These are phyloP conservation scores for Drosophila buzzatii DNA, from an alignment of 2,888 invertebrate species.

Conservation along the genomic window DNA sequence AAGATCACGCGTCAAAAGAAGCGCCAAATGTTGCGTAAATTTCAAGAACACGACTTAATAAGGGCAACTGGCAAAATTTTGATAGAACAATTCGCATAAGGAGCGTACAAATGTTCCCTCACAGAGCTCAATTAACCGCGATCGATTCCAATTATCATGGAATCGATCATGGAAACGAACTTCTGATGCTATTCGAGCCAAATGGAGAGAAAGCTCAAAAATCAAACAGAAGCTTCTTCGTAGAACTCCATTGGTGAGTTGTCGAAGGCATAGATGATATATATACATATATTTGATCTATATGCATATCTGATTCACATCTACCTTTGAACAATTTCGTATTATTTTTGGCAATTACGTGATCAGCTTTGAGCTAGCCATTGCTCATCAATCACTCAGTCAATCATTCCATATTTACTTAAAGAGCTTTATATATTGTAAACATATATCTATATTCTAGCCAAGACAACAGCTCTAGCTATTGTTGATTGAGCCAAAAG, in stretches of 20 bases:
- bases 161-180: neutral
- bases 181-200: neutral
- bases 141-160: slow-evolving; percentile 8
- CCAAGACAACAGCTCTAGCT: too few relatives aligned
- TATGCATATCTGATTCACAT: neutral
- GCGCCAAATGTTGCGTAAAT: slow-evolving; percentile 81
- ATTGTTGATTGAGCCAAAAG: too few relatives aligned
- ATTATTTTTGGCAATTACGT: too few relatives aligned
- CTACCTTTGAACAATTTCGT: neutral
- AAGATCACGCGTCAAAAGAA: slow-evolving; percentile 70
- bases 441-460: too few relatives aligned
- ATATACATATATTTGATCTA: neutral
- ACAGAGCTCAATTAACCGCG: slow-evolving; percentile 9
- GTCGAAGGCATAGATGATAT: neutral
- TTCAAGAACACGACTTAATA: slow-evolving; percentile 70
- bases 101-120: slow-evolving; percentile 32
- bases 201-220: neutral
- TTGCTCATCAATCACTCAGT: too few relatives aligned
- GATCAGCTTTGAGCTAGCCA: neutral
- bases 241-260: neutral
- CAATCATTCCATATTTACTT: too few relatives aligned
- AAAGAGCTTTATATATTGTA: too few relatives aligned
- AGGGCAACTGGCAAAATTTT: slow-evolving; percentile 42
- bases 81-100: slow-evolving; percentile 39
- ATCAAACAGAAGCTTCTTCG: neutral